Conservation (phyloP, 1,140 invertebrate species). For the Zeugodacus cucurbitae region DNA sequence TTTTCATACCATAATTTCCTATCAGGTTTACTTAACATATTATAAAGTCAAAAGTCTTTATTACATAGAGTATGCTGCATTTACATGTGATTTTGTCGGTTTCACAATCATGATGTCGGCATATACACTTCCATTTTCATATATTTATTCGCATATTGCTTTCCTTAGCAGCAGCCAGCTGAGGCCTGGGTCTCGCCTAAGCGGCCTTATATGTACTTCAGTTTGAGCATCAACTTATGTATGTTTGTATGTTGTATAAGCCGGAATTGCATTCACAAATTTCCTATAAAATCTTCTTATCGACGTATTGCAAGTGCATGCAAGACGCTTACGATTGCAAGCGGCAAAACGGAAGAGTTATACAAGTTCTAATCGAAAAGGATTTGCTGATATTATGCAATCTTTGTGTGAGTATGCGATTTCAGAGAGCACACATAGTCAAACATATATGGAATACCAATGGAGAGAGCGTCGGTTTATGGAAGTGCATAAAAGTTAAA, state of each 20-base stretch:
- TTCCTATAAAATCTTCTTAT: conserved; percentile 17
- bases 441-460: neutral
- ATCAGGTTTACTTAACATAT: neutral
- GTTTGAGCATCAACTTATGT: neutral
- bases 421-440: neutral
- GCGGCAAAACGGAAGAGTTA: neutral
- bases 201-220: no score
- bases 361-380: neutral
- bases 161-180: neutral
- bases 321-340: neutral
- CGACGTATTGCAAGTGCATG: neutral
- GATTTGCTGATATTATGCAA: neutral
- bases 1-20: no score
- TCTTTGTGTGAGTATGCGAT: neutral
- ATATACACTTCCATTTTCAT: neutral
- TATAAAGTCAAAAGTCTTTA: neutral
- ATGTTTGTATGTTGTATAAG: neutral
- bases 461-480: neutral
- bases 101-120: neutral
- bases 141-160: neutral
- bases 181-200: neutral
- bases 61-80: neutral
- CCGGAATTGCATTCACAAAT: neutral
- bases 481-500: neutral
- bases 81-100: neutral